Evolutionary conservation across 2,797 vertebrate species (phyloP), one percentile per base, ranked within the genome.

Genomic region (Lacerta agilis): DNA sequence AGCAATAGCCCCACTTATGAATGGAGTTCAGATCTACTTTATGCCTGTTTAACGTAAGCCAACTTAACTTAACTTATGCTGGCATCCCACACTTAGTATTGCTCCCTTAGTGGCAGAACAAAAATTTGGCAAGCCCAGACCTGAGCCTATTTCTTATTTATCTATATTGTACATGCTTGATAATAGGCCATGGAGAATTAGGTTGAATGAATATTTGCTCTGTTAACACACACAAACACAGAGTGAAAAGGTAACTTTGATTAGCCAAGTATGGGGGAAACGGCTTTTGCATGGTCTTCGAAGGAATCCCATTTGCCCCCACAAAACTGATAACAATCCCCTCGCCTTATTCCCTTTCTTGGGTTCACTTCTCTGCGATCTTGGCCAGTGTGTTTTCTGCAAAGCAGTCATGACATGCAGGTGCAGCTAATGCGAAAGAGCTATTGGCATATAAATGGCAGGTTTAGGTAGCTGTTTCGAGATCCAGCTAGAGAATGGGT

Each of bases 261-360:
- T 79, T 87, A 49, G 11, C 4, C 8, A 85, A 0, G 1, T 79
- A 13, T 58, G 86, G 1, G 49, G 38, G 0, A 0, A 0, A 29
- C 33, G 5, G 49, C 0, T 80, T 81, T 86, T 18, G 33, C 76
- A 88, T n/a, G n/a, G 69, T 43, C 4, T n/a, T 0, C 43, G 1
- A 75, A 20, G 0, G 67, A 0, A 55, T 4, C 45, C 4, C 2
- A 0, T 78, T 3, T 64, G 33, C 85, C 4, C 41, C 55, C 36
- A 9, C 11, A 67, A 23, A 66, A 71, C 8, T 8, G 25, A 76
- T 9, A 76, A 55, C 8, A n/a, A 29, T 2, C 11, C 5, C 66
- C 10, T 55, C 13, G 3, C 23, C n/a, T 71, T 49, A 8, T 78
- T 77, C 20, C 38, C 43, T 29, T 64, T 55, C n/a, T 18, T 79